Conservation (phyloP, 2,113 vertebrate genomes). For the Stegostoma tigrinum region DNA sequence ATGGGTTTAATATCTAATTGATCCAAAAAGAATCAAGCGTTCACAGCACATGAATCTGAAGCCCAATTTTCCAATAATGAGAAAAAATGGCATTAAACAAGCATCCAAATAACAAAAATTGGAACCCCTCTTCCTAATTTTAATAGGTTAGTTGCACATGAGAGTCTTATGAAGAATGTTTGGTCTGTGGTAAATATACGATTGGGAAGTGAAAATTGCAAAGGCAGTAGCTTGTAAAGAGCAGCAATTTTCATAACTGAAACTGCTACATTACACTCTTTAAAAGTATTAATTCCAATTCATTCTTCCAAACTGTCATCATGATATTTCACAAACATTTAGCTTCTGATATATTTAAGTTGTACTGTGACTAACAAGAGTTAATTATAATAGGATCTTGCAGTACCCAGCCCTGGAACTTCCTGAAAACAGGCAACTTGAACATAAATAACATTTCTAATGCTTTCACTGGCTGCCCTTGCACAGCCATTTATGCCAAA, state of each 20-base stretch:
- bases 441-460: too few relatives aligned
- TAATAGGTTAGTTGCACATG: not conserved
- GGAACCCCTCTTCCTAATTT: not conserved
- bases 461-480: too few relatives aligned
- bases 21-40: not conserved
- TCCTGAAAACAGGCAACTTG: too few relatives aligned
- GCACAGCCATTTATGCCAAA: too few relatives aligned
- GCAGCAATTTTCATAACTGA: not conserved
- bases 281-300: not conserved
- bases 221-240: too few relatives aligned
- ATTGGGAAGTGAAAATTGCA: too few relatives aligned
- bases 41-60: not conserved
- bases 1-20: not conserved
- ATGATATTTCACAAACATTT: not conserved
- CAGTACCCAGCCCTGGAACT: not conserved
- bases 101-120: not conserved
- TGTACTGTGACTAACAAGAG: not conserved
- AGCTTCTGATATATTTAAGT: not conserved
- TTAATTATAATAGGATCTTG: not conserved
- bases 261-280: not conserved
- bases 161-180: not conserved
- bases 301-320: not conserved
- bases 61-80: not conserved
- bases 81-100: not conserved
- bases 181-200: not conserved